These are phyloP conservation scores for Dendrocincla fuliginosa DNA, from an alignment of 2,797 vertebrate species.

Conservation along the genomic window DNA sequence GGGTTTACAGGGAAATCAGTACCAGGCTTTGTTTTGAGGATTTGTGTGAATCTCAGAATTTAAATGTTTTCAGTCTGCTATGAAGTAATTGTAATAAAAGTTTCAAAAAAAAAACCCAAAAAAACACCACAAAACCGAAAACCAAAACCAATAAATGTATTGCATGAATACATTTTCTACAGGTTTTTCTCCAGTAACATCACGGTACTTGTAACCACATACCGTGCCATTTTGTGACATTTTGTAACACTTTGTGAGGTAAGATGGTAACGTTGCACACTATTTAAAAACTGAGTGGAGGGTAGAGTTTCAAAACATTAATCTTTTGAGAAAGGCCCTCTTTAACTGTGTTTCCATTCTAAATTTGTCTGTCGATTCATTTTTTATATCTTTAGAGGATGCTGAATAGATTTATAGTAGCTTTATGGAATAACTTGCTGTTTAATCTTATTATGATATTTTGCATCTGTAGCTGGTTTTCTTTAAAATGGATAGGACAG, in stretches of 20 bases:
- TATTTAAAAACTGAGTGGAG: background rate
- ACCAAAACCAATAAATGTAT: too few relatives aligned
- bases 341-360: background rate
- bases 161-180: background rate
- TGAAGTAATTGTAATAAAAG: background rate
- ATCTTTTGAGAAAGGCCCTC: background rate
- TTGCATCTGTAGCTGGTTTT: background rate
- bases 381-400: background rate
- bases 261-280: accelerated
- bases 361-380: background rate
- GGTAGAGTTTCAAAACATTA: background rate
- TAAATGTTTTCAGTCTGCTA: background rate
- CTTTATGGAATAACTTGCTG: background rate
- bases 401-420: background rate
- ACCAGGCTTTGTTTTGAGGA: background rate
- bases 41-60: background rate
- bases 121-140: too few relatives aligned
- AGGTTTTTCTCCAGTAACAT: background rate
- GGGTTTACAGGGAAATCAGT: background rate
- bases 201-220: background rate
- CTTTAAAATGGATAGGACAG: background rate
- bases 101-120: background rate
- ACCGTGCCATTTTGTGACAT: background rate
- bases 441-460: background rate
- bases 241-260: background rate